phyloP scores from a whole-genome alignment of 2,113 vertebrate genomes.

The Cinclus mexicanus region DNA sequence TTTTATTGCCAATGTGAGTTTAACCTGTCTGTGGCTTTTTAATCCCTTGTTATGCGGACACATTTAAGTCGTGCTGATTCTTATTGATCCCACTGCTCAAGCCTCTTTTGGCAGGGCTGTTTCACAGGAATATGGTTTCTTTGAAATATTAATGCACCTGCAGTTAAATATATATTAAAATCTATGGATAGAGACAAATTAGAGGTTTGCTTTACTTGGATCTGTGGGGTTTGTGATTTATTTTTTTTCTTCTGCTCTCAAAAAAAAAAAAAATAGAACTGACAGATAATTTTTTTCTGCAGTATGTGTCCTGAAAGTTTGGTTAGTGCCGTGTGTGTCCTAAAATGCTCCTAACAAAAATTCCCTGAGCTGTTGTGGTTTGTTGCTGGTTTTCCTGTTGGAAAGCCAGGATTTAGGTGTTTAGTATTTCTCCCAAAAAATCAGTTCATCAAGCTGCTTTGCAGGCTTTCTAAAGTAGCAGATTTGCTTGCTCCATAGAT shows the following conservation, averaged over 20 bases:
- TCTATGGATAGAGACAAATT: background rate
- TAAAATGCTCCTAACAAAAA: background rate
- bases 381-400: background rate
- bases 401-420: background rate
- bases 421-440: background rate
- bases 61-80: background rate
- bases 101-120: background rate
- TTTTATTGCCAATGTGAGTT: background rate
- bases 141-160: background rate
- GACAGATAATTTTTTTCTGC: background rate
- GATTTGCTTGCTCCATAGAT: background rate
- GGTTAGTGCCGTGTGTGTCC: background rate
- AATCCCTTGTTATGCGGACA: background rate
- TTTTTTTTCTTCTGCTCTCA: background rate
- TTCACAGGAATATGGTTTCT: background rate
- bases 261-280: background rate
- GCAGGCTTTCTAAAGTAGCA: background rate
- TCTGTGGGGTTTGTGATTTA: background rate
- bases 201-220: background rate
- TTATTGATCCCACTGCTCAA: background rate
- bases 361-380: background rate
- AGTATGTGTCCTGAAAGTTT: background rate
- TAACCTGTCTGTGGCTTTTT: background rate
- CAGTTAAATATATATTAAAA: background rate
- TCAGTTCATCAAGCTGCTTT: background rate